Conservation (phyloP, 1,140 invertebrate species). For the Pissodes strobi region DNA sequence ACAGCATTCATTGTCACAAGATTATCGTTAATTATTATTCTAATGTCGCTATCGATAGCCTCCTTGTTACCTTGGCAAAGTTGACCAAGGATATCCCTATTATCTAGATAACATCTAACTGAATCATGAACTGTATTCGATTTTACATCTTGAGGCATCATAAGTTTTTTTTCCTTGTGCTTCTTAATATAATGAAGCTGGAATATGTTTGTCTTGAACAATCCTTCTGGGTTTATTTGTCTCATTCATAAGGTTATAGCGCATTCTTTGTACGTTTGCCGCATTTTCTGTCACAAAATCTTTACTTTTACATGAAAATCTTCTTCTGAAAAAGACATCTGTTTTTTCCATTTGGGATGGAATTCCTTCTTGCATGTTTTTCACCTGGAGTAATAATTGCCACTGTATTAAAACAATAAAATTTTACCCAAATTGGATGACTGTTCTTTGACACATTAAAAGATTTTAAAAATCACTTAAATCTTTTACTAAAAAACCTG, state of each 20-base stretch:
- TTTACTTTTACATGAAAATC: background rate
- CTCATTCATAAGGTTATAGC: background rate
- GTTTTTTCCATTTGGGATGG: too few relatives aligned
- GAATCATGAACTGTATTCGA: background rate
- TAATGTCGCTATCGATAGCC: background rate
- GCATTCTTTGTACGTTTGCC: background rate
- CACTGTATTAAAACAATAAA: too few relatives aligned
- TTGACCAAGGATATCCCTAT: background rate
- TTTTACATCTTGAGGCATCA: background rate
- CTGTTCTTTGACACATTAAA: too few relatives aligned
- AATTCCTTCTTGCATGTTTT: too few relatives aligned
- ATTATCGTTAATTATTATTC: background rate
- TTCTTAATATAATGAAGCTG: background rate
- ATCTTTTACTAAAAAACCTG: too few relatives aligned
- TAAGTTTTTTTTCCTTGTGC: background rate
- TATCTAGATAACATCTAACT: background rate
- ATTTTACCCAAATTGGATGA: too few relatives aligned
- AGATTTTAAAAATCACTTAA: too few relatives aligned
- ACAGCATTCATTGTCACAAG: background rate
- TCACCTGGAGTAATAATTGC: too few relatives aligned
- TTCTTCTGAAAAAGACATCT: background rate
- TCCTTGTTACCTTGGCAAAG: background rate
- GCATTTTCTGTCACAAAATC: background rate
- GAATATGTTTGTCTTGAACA: background rate
- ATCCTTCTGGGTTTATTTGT: background rate